Conservation (phyloP, 2,888 invertebrate species). For the Mantis religiosa region DNA sequence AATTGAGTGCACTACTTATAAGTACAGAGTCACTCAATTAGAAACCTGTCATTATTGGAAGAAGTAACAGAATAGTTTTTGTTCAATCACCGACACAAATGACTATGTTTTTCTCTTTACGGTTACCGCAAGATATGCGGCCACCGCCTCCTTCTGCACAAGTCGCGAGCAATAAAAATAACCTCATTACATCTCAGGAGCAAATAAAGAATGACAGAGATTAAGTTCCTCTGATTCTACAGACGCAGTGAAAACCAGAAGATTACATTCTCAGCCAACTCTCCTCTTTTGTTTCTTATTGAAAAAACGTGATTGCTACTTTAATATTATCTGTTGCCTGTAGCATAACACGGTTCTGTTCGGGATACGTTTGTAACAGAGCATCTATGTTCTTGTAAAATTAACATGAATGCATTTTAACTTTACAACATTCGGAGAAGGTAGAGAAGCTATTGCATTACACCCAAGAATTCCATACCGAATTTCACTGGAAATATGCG, state of each 20-base stretch:
- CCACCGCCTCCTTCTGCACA: not conserved
- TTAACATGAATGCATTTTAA: too few relatives aligned
- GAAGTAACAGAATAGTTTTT: not conserved
- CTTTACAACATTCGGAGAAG: too few relatives aligned
- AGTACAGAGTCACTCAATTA: too few relatives aligned
- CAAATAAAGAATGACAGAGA: not conserved
- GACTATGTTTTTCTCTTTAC: not conserved
- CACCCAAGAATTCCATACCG: too few relatives aligned
- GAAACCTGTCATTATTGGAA: not conserved
- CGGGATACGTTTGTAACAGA: too few relatives aligned
- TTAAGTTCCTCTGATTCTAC: not conserved
- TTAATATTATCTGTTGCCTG: too few relatives aligned
- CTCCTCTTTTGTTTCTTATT: not conserved
- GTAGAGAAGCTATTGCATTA: too few relatives aligned
- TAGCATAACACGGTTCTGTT: too few relatives aligned
- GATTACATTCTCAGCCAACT: not conserved
- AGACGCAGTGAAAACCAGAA: not conserved
- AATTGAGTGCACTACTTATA: too few relatives aligned
- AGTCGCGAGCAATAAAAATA: not conserved
- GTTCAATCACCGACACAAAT: not conserved
- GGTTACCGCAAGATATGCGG: not conserved
- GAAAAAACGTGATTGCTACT: too few relatives aligned
- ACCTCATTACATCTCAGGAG: not conserved
- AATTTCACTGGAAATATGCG: too few relatives aligned
- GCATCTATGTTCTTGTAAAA: too few relatives aligned